Evolutionary conservation across 2,888 invertebrate species (phyloP).

Genomic region (Macaria liturata): DNA sequence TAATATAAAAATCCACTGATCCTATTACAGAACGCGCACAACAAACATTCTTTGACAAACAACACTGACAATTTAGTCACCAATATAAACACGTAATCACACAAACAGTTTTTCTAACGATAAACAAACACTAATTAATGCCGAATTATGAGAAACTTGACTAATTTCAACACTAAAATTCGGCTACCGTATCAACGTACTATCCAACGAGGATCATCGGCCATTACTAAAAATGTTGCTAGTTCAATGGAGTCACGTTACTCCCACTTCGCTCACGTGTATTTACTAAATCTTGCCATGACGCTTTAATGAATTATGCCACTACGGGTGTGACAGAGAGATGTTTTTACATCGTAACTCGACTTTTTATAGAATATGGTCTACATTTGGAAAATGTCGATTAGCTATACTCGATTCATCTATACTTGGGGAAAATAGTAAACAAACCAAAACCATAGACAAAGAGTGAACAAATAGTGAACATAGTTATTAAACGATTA

Average conservation of each 20-base stretch:
- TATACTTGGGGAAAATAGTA: no score
- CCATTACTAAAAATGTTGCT: conserved; percentile 77
- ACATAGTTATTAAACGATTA: no score
- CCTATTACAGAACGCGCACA: conserved; percentile 76
- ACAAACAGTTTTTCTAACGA: conserved; percentile 52
- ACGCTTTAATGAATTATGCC: conserved; percentile 1
- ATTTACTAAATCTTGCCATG: conserved; percentile 45
- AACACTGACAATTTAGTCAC: conserved; percentile 66
- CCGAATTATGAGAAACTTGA: conserved; percentile 67
- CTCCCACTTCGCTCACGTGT: conserved; percentile 58
- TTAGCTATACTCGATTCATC: no score
- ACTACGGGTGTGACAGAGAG: no score
- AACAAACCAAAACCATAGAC: no score
- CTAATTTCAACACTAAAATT: conserved; percentile 67
- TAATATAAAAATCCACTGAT: conserved; percentile 74
- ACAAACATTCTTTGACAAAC: conserved; percentile 70
- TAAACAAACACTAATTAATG: conserved; percentile 60
- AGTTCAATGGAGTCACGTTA: conserved; percentile 63
- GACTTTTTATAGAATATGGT: no score
- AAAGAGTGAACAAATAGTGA: no score
- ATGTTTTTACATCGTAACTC: no score
- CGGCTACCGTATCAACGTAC: conserved; percentile 63
- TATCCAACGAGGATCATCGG: conserved; percentile 72
- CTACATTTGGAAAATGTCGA: no score
- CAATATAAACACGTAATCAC: conserved; percentile 61